Conservation (phyloP, 2,113 vertebrate species). For the Paraplagusia blochii region DNA sequence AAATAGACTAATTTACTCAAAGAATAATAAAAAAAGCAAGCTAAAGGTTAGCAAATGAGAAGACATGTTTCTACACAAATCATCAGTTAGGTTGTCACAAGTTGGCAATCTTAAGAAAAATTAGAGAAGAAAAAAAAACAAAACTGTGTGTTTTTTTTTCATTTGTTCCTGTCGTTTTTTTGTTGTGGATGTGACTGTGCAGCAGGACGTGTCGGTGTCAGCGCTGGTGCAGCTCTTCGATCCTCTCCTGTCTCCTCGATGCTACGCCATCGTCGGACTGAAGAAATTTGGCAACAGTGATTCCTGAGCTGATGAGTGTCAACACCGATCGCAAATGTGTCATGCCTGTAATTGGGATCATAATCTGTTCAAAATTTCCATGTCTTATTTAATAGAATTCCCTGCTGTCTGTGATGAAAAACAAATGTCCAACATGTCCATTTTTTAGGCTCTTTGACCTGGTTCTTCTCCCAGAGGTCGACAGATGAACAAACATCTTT, state of each 20-base stretch:
- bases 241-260: slow-evolving; percentile 92
- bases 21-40: no score
- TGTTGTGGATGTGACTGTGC: slow-evolving; percentile 7
- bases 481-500: slow-evolving; percentile 9
- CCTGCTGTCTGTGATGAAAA: neutral
- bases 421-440: slow-evolving; percentile 15
- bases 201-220: slow-evolving; percentile 83
- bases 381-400: slow-evolving; percentile 4
- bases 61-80: no score
- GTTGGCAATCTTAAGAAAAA: no score
- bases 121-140: no score
- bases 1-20: no score
- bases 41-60: no score
- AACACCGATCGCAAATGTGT: neutral
- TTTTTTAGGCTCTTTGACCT: slow-evolving; percentile 6
- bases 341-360: neutral
- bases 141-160: slow-evolving; percentile 21
- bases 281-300: slow-evolving; percentile 56
- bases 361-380: slow-evolving; percentile 6
- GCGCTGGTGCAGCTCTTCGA: slow-evolving; percentile 93
- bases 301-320: slow-evolving; percentile 1
- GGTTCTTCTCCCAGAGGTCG: neutral
- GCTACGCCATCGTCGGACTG: slow-evolving; percentile 87
- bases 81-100: no score
- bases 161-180: slow-evolving; percentile 14